Evolutionary conservation across 2,888 invertebrate genomes (phyloP).

Genomic region (Pseudococcus longispinus): DNA sequence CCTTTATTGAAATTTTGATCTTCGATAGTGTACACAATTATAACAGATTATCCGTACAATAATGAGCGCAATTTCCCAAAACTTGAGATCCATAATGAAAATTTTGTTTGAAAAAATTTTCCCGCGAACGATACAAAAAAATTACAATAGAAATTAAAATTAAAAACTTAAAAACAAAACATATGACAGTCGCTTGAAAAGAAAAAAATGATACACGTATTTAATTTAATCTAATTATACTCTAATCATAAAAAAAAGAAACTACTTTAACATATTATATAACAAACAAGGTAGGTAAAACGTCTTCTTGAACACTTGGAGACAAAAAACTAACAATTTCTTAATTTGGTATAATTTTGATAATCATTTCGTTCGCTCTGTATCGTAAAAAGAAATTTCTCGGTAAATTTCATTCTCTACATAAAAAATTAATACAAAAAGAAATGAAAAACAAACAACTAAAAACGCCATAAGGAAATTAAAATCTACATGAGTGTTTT

Average conservation of each 20-base stretch:
- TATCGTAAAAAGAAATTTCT: background rate
- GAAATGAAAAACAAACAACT: background rate
- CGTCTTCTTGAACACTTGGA: conserved; percentile 37
- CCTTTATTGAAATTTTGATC: conserved; percentile 21
- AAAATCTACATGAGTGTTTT: background rate
- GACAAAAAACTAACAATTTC: conserved; percentile 23
- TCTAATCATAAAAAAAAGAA: conserved; percentile 14
- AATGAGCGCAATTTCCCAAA: conserved; percentile 31
- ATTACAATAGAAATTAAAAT: conserved; percentile 4
- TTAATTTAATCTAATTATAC: background rate
- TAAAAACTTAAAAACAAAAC: conserved; percentile 18
- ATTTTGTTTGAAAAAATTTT: conserved; percentile 24
- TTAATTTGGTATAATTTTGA: conserved; percentile 34
- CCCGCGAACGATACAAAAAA: conserved; percentile 30
- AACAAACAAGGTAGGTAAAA: conserved; percentile 28
- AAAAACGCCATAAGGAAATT: background rate
- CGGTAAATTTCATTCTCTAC: background rate
- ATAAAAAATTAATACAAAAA: background rate
- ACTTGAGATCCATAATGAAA: conserved; percentile 37
- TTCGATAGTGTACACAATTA: conserved; percentile 26
- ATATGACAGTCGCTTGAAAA: conserved; percentile 28
- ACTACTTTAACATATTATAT: background rate
- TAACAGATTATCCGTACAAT: conserved; percentile 3
- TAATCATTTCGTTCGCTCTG: background rate
- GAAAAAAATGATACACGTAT: conserved; percentile 23